phyloP scores from a whole-genome alignment of 2,888 invertebrate species.

The Meiosimyza decipiens region DNA sequence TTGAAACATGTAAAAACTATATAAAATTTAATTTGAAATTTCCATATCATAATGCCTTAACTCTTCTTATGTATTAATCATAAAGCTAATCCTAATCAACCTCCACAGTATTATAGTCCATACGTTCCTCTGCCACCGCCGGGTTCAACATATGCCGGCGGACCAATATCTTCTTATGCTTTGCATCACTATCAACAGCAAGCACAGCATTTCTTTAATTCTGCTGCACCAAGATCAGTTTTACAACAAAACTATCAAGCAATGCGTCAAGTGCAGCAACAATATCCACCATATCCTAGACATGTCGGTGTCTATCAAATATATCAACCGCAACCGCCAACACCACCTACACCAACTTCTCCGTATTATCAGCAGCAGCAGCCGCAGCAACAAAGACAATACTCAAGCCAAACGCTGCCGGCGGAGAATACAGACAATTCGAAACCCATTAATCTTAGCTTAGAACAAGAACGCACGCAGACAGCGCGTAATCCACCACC shows the following conservation, averaged over 20 bases:
- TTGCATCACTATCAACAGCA: slow-evolving; percentile 40
- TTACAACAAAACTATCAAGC: slow-evolving; percentile 66
- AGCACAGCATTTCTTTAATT: slow-evolving; percentile 63
- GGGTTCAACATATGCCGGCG: background rate
- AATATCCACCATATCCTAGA: slow-evolving; percentile 67
- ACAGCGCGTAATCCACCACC: background rate
- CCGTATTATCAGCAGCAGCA: slow-evolving; percentile 10
- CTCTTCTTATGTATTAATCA: slow-evolving; percentile 49
- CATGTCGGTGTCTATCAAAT: slow-evolving; percentile 65
- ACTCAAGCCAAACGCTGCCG: slow-evolving; percentile 40
- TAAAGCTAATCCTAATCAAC: slow-evolving; percentile 55
- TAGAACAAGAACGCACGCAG: slow-evolving; percentile 24
- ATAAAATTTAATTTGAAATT: background rate
- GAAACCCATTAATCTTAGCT: slow-evolving; percentile 1
- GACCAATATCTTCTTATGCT: slow-evolving; percentile 42
- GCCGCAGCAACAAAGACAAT: slow-evolving; percentile 37
- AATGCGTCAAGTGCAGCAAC: slow-evolving; percentile 66
- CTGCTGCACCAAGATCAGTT: slow-evolving; percentile 66
- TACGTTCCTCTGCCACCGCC: slow-evolving; percentile 28
- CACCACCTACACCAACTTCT: background rate
- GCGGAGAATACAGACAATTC: slow-evolving; percentile 23
- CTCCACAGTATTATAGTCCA: slow-evolving; percentile 47
- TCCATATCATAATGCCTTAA: background rate
- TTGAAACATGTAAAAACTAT: slow-evolving; percentile 13
- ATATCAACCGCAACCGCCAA: slow-evolving; percentile 55